phyloP scores from a whole-genome alignment of 2,888 invertebrate genomes.

The Spodoptera exigua region DNA sequence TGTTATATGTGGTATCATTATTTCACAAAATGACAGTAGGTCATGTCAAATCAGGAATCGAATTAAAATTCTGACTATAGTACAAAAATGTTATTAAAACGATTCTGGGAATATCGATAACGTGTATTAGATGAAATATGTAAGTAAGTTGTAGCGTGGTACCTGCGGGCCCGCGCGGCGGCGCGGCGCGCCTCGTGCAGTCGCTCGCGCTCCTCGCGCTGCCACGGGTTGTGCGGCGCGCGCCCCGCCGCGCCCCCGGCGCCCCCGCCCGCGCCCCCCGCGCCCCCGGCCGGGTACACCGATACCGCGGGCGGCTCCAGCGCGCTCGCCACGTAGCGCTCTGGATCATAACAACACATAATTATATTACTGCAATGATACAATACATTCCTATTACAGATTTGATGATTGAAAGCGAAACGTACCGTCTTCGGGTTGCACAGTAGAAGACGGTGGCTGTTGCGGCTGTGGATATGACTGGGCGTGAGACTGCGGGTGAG shows the following conservation, averaged over 20 bases:
- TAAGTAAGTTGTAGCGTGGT: no score
- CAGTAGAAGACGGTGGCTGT: conserved; percentile 45
- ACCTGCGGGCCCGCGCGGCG: conserved; percentile 74
- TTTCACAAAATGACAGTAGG: no score
- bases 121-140: no score
- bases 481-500: conserved; percentile 50
- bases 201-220: conserved; percentile 96
- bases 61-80: no score
- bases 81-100: no score
- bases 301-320: conserved; percentile 93
- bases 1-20: no score
- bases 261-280: conserved; percentile 72
- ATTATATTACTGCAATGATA: conserved; percentile 5
- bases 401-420: background rate
- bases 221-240: conserved; percentile 94
- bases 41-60: no score
- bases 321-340: conserved; percentile 92
- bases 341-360: conserved; percentile 54
- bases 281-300: conserved; percentile 89
- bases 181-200: conserved; percentile 80
- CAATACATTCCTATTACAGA: background rate
- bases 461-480: conserved; percentile 57
- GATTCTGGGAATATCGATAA: no score
- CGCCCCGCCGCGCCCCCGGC: conserved; percentile 49
- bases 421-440: conserved; percentile 76